These are phyloP conservation scores for Phthorimaea operculella DNA, from an alignment of 1,140 invertebrate genomes.

Conservation along the genomic window DNA sequence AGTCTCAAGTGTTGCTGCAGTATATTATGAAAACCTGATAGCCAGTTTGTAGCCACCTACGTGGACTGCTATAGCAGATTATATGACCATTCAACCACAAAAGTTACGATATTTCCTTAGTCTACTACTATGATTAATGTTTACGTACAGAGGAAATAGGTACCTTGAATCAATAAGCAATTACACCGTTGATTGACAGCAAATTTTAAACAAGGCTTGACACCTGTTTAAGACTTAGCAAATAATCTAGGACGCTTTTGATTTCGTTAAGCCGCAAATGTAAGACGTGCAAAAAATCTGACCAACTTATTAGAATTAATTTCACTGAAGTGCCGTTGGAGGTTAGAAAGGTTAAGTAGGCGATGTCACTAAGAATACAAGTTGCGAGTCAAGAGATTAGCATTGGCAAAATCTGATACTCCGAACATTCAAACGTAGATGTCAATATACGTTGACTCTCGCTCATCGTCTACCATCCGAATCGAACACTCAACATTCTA, in stretches of 20 bases:
- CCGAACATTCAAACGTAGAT: background rate
- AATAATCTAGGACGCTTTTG: background rate
- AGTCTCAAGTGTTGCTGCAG: background rate
- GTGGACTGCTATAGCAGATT: background rate
- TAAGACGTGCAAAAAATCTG: background rate
- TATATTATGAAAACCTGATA: background rate
- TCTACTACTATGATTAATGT: too few species aligned
- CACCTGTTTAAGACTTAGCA: background rate
- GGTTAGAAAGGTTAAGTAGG: background rate
- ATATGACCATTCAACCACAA: background rate
- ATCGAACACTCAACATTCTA: constrained; percentile 20
- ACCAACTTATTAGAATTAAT: background rate
- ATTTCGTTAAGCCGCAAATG: background rate
- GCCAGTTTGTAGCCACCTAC: too few species aligned
- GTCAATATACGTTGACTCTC: background rate
- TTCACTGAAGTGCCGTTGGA: background rate
- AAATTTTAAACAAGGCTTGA: background rate
- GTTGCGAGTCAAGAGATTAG: background rate
- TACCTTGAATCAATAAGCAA: background rate
- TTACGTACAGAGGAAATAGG: too few species aligned
- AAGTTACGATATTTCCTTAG: background rate
- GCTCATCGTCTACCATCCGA: constrained; percentile 2
- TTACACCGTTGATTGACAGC: background rate
- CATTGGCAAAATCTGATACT: background rate
- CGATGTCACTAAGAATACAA: background rate